These are phyloP conservation scores for Orestias chungarensis DNA, from an alignment of 2,797 vertebrate genomes.

Conservation along the genomic window DNA sequence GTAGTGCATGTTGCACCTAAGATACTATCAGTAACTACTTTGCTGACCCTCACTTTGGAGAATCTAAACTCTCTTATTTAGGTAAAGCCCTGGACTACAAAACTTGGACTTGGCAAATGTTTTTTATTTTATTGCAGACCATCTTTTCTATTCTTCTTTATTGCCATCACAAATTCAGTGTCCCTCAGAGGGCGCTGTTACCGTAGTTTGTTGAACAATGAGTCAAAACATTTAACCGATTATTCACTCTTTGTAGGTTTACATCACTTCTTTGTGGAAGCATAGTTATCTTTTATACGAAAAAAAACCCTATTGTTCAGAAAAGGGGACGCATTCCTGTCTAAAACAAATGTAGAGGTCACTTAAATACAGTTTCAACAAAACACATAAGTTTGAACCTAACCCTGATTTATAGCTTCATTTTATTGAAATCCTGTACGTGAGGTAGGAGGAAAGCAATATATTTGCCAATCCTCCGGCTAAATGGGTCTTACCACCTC, in stretches of 20 bases:
- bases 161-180: not conserved
- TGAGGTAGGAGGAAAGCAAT: conserved; percentile 69
- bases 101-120: no score
- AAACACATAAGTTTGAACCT: conserved; percentile 58
- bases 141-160: no score
- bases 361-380: conserved; percentile 8
- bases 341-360: not conserved
- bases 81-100: not conserved
- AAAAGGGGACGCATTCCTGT: not conserved
- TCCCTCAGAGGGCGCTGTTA: not conserved
- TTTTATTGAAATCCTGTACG: conserved; percentile 75
- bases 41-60: not conserved
- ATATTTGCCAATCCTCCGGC: conserved; percentile 71
- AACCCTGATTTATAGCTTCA: conserved; percentile 64
- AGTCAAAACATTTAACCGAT: not conserved
- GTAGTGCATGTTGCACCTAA: not conserved
- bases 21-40: not conserved
- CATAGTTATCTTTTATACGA: not conserved
- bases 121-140: no score
- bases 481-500: conserved; percentile 71
- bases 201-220: not conserved
- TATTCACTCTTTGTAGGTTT: no score
- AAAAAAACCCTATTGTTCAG: not conserved
- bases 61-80: not conserved
- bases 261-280: not conserved